Percentiles rank a stretch among this genome's conserved stretches.
phyloP scores from a whole-genome alignment of 2,888 invertebrate species.

The Sarcophaga carnaria region DNA sequence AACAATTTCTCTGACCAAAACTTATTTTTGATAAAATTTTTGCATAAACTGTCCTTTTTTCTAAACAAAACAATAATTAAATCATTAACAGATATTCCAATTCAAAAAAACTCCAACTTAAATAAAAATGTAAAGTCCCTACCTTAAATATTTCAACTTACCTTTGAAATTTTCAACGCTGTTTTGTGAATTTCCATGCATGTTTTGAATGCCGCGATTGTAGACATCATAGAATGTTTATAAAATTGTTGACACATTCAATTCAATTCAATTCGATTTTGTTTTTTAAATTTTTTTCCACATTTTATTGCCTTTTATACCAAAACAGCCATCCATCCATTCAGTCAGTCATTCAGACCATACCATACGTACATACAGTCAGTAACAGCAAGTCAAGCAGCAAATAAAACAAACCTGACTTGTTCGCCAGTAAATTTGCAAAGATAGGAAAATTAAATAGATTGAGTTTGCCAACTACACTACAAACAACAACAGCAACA shows the following conservation, averaged over 20 bases:
- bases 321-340: neutral
- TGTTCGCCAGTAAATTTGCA: slow-evolving; percentile 20
- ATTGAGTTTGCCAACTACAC: slow-evolving; percentile 31
- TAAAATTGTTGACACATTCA: slow-evolving; percentile 25
- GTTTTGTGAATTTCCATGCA: no score
- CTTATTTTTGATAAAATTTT: no score
- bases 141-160: no score
- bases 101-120: no score
- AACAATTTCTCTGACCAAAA: no score
- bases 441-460: slow-evolving; percentile 40
- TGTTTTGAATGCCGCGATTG: slow-evolving; percentile 1
- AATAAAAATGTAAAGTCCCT: no score
- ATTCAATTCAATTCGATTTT: neutral
- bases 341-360: neutral
- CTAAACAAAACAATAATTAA: no score
- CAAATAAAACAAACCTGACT: slow-evolving; percentile 7
- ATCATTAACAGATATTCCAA: no score
- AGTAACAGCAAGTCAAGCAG: neutral
- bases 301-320: neutral
- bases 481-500: slow-evolving; percentile 2
- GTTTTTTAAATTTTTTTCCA: neutral
- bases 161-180: no score
- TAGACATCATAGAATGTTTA: slow-evolving; percentile 16
- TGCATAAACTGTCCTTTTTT: no score
- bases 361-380: neutral